Conservation (phyloP, 2,113 vertebrate species). For the Rattus rattus region DNA sequence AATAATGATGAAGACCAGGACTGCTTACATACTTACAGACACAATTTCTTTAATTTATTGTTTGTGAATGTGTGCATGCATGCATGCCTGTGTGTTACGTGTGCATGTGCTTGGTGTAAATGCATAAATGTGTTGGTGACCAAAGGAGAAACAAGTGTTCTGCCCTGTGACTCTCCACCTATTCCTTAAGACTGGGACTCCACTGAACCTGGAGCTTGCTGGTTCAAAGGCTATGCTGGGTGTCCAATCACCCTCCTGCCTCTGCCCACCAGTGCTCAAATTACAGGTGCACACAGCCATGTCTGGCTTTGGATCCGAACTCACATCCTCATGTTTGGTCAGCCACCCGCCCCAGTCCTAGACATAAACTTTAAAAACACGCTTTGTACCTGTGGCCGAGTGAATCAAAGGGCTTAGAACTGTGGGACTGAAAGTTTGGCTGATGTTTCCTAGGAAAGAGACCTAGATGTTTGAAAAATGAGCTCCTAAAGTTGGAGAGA, state of each 20-base stretch:
- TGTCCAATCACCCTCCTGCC: background rate
- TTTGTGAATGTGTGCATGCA: background rate
- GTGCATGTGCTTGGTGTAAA: background rate
- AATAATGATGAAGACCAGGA: background rate
- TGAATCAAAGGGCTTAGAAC: background rate
- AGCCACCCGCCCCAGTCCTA: too few species aligned
- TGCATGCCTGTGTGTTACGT: fast-evolving
- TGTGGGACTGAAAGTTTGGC: background rate
- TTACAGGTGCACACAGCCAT: background rate
- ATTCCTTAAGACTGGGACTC: background rate
- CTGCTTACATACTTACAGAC: background rate
- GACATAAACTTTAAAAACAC: background rate
- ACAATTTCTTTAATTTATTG: background rate
- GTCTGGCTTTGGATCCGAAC: background rate
- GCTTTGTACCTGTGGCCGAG: background rate
- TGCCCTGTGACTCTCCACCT: background rate
- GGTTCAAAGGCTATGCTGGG: background rate
- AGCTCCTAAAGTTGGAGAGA: background rate
- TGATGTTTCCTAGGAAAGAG: background rate
- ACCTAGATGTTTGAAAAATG: background rate
- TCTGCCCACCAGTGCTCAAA: background rate
- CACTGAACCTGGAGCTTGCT: background rate
- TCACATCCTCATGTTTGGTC: background rate
- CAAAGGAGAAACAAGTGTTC: background rate
- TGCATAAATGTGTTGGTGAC: background rate